These are phyloP conservation scores for Melipona beecheii DNA, from an alignment of 2,888 invertebrate genomes.

Conservation along the genomic window DNA sequence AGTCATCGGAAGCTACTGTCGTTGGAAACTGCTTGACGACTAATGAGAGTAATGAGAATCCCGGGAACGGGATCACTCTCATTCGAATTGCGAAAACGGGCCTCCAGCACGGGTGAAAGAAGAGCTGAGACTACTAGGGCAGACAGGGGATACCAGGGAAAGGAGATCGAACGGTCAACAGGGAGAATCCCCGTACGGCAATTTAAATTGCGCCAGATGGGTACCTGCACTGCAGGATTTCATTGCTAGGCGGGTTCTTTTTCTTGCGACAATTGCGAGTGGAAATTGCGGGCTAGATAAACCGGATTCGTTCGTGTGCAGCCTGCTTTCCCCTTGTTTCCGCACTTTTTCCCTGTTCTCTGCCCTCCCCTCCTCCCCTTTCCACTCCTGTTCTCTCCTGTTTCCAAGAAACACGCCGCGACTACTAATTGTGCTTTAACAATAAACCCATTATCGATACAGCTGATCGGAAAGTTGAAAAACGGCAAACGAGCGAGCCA, in stretches of 20 bases:
- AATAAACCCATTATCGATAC: constrained; percentile 48
- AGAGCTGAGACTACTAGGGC: too few species aligned
- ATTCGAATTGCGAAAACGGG: constrained; percentile 56
- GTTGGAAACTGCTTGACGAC: constrained; percentile 25
- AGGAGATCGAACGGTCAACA: constrained; percentile 31
- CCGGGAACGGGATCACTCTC: constrained; percentile 49
- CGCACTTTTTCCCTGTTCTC: not conserved
- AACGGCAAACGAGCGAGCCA: constrained; percentile 12
- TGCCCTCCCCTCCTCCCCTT: not conserved
- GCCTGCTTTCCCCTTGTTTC: constrained; percentile 12
- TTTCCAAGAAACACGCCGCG: constrained; percentile 22
- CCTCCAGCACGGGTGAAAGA: not conserved
- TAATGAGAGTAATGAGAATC: constrained; percentile 62
- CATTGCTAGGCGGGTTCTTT: constrained; percentile 30
- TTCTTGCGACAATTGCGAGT: constrained; percentile 50
- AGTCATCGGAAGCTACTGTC: constrained; percentile 4
- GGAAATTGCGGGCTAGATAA: constrained; percentile 55
- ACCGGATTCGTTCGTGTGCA: constrained; percentile 23
- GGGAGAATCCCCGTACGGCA: constrained; percentile 22
- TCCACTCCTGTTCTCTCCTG: not conserved
- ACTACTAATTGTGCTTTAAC: constrained; percentile 50
- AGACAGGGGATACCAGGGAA: not conserved
- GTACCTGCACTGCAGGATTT: constrained; percentile 44
- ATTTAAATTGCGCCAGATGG: constrained; percentile 60
- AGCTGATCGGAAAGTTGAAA: constrained; percentile 39